Evolutionary conservation across 2,797 vertebrate species (phyloP).

Genomic region (Protosalanx chinensis): DNA sequence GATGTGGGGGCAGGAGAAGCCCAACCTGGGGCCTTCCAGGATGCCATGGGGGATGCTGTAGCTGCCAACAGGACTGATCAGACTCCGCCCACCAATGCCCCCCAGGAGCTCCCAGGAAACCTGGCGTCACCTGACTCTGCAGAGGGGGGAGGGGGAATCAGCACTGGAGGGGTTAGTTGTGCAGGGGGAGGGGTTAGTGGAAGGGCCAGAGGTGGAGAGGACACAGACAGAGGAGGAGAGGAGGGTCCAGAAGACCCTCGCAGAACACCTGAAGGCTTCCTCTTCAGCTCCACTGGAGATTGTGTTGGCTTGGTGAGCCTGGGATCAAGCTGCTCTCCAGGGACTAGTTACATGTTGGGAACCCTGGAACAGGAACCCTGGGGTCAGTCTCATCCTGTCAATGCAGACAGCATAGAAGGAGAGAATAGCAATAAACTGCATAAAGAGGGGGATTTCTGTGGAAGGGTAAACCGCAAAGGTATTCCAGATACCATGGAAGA

Average conservation of each 20-base stretch:
- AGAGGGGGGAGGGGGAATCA: neutral
- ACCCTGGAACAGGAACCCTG: neutral
- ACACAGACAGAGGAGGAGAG: constrained; percentile 7
- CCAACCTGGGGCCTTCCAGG: constrained; percentile 24
- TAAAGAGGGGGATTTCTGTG: constrained; percentile 4
- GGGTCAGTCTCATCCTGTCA: constrained; percentile 15
- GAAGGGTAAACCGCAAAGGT: neutral
- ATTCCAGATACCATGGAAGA: constrained; percentile 14
- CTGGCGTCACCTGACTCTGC: constrained; percentile 1
- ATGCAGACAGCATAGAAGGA: constrained; percentile 15
- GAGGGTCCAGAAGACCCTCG: constrained; percentile 15
- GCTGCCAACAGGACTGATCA: constrained; percentile 25
- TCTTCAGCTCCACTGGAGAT: constrained; percentile 59
- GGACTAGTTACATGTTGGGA: constrained; percentile 1
- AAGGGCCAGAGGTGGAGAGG: constrained; percentile 1
- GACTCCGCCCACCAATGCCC: neutral
- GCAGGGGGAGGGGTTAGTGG: constrained; percentile 11
- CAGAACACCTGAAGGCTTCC: constrained; percentile 24
- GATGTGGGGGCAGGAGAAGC: constrained; percentile 29
- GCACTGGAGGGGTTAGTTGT: constrained; percentile 3
- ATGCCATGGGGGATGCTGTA: constrained; percentile 17
- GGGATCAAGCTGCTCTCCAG: constrained; percentile 26
- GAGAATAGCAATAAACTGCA: constrained; percentile 15
- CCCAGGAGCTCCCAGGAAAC: constrained; percentile 26
- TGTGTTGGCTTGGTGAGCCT: constrained; percentile 55